Evolutionary conservation across 1,140 invertebrate genomes (phyloP), one percentile per base, ranked within the genome.

Genomic region (Caenorhabditis briggsae): DNA sequence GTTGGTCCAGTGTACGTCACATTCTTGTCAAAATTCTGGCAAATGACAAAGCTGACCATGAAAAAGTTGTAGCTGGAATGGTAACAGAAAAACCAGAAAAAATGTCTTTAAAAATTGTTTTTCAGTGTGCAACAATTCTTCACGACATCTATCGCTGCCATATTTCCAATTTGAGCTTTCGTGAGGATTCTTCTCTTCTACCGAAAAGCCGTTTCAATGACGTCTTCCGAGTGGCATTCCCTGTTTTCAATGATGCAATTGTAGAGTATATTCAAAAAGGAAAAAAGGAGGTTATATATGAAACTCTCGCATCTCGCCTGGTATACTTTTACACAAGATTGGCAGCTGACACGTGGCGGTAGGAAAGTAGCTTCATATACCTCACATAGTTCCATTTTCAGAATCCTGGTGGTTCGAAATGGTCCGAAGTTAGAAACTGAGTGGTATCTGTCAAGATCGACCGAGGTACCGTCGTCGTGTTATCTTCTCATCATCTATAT

Each of bases 331-430:
- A 64, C 33, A 64, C 59, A 41, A 8, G 59, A 64, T 33, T 64
- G 59, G 59, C 59, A 5, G 59, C 59, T 64, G 59, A 64, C 23
- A 64, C 59, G 5, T 64, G 59, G 59, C 20, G 59, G 59, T 64
- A 5, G 2, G 25, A 33, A 33, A 25, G 9, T 41, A 18, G 33
- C 11, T 25, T 8, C 11, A 12, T 23, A 18, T 12, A 12, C 5
- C 33, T 41, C 8, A 11, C 5, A 64, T 33, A 33, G 12, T 64
- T 64, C 16, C 5, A 9, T 64, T 64, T 64, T 33, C 59, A 64
- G 59, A 25, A 64, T 64, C 8, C 59, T 64, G 2, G 59, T 64
- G 6, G 25, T 64, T 64, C 20, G 59, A 9, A 64, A 64, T 64
- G 59, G 59, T 33, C 59, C 59, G 25, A 64, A 64, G 33, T 20